Base-by-base conservation (phyloP, 2,113 vertebrate genomes). In the Xiphophorus maculatus region DNA sequence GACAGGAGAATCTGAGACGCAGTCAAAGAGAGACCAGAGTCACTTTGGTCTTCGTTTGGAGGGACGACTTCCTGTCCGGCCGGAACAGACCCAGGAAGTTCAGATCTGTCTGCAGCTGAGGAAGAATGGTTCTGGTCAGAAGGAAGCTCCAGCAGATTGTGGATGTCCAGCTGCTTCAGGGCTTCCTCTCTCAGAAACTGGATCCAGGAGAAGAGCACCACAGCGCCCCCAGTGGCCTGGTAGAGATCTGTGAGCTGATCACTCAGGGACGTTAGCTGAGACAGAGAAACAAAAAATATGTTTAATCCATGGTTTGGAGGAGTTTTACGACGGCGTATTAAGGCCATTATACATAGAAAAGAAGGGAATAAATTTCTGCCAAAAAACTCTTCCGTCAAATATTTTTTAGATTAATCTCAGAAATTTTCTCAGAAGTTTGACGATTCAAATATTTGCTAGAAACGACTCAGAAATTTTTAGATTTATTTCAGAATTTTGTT, bases 171-270 rank as follows among this genome's bases (percentile, higher is more conserved):
- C 81, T 96, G 96, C 2, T 69, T 87, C 42, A 98, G 79, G 0
- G 95, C 91, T 32, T 97, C 96, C 77, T 97, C 96, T 91, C 93
- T 96, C 51, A 98, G 95, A 81, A 98, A 98, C 87, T 97, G 96
- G 44, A 96, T 94, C 97, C 97, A 98, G 77, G 95, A 94, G 90
- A 97, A 98, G 12, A 98, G 88, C 76, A 98, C 95, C 87, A 96
- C 96, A 0, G 90, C 88, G 79, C 95, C 96, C 30, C 88, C 90
- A 8, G 93, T 95, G 75, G 96, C 94, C 83, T 95, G 91, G 95
- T 96, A 97, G 4, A 98, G 84, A 2, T 95, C 93, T 88, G 91
- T 91, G 1, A 98, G 91, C 79, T 94, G 95, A 74, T 91, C 93
- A 79, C 92, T 92, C 32, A 97, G 93, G 29, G 92, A 93, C 37